Base-by-base conservation (phyloP, 2,113 vertebrate species). In the Spea multiplicata region DNA sequence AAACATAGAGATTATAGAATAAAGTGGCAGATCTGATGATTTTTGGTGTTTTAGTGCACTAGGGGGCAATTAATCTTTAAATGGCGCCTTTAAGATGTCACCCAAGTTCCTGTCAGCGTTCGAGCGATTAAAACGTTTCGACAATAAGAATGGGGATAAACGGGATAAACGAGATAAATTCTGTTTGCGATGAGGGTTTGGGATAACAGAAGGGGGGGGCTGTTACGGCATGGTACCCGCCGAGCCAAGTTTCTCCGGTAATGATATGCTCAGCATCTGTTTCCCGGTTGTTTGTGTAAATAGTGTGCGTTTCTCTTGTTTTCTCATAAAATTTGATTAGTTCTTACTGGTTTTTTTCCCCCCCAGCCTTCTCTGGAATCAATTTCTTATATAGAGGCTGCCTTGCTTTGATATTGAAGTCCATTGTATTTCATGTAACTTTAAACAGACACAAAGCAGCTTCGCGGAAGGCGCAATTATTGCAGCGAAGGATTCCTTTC, bases 361-460 rank as follows among this genome's bases (percentile, higher is more conserved):
- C 84, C 84, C 86, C 77, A 86, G 75, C 81, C 85, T 83, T 83
- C 53, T 88, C 89, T 86, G 81, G 82, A 90, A 83, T 80, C 76
- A 84, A 87, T 89, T 88, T 86, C 69, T 85, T 86, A 84, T 84
- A 84, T 82, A 85, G 75, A 82, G 64, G 79, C 81, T 83, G 78
- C 84, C 78, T 12, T 83, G 71, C 84, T 89, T 88, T 86, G 83
- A 88, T 88, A 90, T 88, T 87, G 88, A 83, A 89, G 80, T 76
- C 72, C 64, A 61, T 83, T 74, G 0, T 74, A 0, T 84, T 86
- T 86, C 85, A 73, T 78, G 82, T 88, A 90, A 89, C 87, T 87
- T 90, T 89, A 89, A 88, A 85, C 85, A 90, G 85, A 80, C 49
- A 0, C 5, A 45, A 5, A 8, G 67, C 12, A 45, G 73, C 78